These are phyloP conservation scores for Aix galericulata DNA, from an alignment of 2,113 vertebrate genomes.

Conservation along the genomic window DNA sequence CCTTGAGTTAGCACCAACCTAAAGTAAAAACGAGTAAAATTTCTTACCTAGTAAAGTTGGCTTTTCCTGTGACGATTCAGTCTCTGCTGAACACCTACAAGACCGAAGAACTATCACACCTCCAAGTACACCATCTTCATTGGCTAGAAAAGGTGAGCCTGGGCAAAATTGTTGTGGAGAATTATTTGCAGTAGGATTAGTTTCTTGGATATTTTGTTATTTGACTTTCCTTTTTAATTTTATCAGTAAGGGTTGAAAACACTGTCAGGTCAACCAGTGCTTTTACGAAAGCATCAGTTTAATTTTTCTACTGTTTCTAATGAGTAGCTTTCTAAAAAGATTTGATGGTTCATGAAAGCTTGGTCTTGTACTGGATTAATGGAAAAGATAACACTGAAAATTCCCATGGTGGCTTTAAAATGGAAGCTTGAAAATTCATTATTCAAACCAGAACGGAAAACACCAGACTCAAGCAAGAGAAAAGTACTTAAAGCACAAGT, in stretches of 20 bases:
- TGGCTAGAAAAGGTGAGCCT: slow-evolving; percentile 96
- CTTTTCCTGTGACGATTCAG: slow-evolving; percentile 84
- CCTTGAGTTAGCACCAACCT: background rate
- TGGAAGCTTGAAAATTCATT: background rate
- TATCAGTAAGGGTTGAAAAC: background rate
- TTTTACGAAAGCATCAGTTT: background rate
- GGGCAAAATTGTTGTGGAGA: background rate
- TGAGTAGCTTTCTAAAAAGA: background rate
- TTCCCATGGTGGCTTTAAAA: background rate
- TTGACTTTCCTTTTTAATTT: background rate
- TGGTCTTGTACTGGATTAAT: background rate
- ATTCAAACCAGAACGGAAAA: slow-evolving; percentile 22
- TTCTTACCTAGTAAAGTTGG: slow-evolving; percentile 90
- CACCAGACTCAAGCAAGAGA: slow-evolving; percentile 50
- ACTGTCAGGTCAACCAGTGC: background rate
- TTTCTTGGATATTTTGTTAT: background rate
- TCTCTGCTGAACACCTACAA: slow-evolving; percentile 86
- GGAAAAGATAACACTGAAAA: background rate
- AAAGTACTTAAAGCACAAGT: background rate
- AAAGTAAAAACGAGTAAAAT: background rate
- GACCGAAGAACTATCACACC: slow-evolving; percentile 96
- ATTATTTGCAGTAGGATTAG: background rate
- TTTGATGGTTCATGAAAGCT: background rate
- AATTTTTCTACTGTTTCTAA: background rate
- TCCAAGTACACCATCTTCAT: slow-evolving; percentile 93